Evolutionary conservation across 2,888 invertebrate species (phyloP).

Genomic region (Troides aeacus): DNA sequence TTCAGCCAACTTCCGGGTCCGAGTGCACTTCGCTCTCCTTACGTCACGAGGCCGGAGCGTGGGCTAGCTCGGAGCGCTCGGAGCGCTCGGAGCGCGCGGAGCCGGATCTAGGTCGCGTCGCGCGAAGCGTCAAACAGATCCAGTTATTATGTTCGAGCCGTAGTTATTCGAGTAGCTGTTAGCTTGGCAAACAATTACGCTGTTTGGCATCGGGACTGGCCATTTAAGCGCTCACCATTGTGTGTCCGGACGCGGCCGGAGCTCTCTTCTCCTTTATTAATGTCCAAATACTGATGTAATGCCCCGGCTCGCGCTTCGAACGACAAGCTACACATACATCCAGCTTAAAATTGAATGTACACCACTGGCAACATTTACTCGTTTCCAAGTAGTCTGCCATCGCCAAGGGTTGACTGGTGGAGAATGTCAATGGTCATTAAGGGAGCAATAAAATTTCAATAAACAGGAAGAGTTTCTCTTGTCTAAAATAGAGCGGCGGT

Average conservation of each 20-base stretch:
- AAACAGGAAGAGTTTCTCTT: no score
- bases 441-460: no score
- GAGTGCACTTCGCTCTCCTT: slow-evolving; percentile 1
- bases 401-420: no score
- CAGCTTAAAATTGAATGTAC: no score
- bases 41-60: slow-evolving; percentile 17
- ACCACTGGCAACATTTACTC: no score
- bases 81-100: neutral
- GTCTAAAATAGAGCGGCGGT: no score
- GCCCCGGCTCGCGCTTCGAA: no score
- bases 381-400: no score
- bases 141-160: slow-evolving; percentile 27
- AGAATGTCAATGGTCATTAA: no score
- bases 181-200: slow-evolving; percentile 27
- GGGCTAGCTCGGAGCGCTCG: neutral
- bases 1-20: slow-evolving; percentile 15
- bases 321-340: no score
- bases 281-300: no score
- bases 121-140: slow-evolving; percentile 10
- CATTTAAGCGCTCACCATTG: slow-evolving; percentile 8
- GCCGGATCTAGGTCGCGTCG: slow-evolving; percentile 23
- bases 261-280: no score
- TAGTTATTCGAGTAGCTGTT: slow-evolving; percentile 31
- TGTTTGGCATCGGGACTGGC: slow-evolving; percentile 17
- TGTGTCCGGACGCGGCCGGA: neutral